Base-by-base conservation (phyloP, 1,140 invertebrate species). In the Sweltsa coloradensis region DNA sequence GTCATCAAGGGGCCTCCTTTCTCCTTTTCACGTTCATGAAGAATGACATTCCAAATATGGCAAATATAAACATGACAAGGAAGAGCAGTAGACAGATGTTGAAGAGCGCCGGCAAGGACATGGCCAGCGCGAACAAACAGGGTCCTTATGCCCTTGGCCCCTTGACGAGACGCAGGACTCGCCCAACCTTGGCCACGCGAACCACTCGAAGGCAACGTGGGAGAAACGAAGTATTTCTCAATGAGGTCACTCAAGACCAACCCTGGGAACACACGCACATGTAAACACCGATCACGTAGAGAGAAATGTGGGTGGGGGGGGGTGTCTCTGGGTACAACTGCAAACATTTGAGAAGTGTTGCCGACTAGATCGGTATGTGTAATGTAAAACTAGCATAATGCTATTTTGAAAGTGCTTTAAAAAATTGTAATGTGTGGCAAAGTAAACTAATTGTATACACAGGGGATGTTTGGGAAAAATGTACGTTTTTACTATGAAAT, bases 31-130 rank as follows among this genome's bases (percentile, higher is more conserved):
- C 92, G 68, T 94, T 85, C 89, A 93, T 95, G 71, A 97, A 98
- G 75, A 97, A 97, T 39, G 90, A 96, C 94, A 97, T 97, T 50
- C 94, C 93, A 67, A 97, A 97, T 60, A 96, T 96, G 56, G 92
- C 91, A 67, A 96, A 98, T 66, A 97, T 97, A 70, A 97, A 98
- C 89, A 97, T 97, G 55, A 97, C 91, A 55, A 97, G 76, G 69
- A 96, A 96, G 55, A 97, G 80, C 56, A 97, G 76, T 58, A 97
- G 78, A 64, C 92, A 97, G 69, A 97, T 97, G 74, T 97, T 97
- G 76, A 97, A 96, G 43, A 97, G 78, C 51, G 93, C 94, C 54
- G 93, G 94, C 62, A 97, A 74, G 57, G 92, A 97, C 85, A 97
- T 97, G 57, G 93, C 92, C 61, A 98, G 72, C 51, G 94, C 94